Evolutionary conservation across 2,797 vertebrate genomes (phyloP).

Genomic region (Monodelphis domestica): DNA sequence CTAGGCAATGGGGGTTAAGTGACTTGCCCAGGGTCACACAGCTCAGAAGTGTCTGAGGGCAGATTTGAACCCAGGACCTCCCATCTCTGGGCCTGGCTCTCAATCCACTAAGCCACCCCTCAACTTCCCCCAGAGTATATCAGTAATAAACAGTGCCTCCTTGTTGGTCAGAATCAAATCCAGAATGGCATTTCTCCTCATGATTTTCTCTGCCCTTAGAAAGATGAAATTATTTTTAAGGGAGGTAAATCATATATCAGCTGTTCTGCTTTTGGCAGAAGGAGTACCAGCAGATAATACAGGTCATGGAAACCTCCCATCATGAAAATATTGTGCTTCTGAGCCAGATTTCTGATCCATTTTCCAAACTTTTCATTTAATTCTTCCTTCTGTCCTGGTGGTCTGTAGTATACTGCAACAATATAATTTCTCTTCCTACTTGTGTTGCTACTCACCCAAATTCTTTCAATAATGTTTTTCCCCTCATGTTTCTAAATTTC

Average conservation of each 20-base stretch:
- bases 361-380: not conserved
- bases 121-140: too few species aligned
- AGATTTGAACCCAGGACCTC: too few species aligned
- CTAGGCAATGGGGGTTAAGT: too few species aligned
- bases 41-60: too few species aligned
- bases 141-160: not conserved
- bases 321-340: not conserved
- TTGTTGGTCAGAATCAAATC: not conserved
- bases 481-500: not conserved
- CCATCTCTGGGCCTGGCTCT: too few species aligned
- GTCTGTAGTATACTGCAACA: not conserved
- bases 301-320: not conserved
- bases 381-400: not conserved
- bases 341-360: not conserved
- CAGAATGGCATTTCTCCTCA: not conserved
- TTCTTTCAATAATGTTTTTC: not conserved
- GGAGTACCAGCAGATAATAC: not conserved
- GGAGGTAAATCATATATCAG: not conserved
- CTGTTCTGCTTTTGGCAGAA: not conserved
- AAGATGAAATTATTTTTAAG: not conserved
- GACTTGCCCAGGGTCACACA: too few species aligned
- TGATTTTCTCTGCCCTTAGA: not conserved
- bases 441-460: not conserved
- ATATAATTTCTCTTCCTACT: not conserved
- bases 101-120: too few species aligned